These are phyloP conservation scores for Diceros bicornis DNA, from an alignment of 2,797 vertebrate genomes.

Conservation along the genomic window DNA sequence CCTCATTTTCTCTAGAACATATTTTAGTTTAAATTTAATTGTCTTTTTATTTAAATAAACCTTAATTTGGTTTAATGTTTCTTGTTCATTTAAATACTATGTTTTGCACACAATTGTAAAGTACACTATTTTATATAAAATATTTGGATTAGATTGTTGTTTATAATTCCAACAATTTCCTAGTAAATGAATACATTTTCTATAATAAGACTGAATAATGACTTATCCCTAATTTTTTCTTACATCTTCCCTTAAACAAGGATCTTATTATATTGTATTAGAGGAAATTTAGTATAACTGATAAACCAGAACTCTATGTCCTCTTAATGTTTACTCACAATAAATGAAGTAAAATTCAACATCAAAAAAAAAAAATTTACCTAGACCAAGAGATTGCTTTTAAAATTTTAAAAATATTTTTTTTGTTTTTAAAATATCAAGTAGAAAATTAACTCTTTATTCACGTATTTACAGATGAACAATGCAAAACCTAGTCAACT, in stretches of 20 bases:
- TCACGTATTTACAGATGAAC: background rate
- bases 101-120: constrained; percentile 82
- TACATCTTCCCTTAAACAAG: constrained; percentile 75
- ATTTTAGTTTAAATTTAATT: constrained; percentile 82
- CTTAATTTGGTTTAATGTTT: constrained; percentile 82
- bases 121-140: constrained; percentile 75
- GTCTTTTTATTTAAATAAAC: constrained; percentile 82
- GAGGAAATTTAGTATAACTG: constrained; percentile 73
- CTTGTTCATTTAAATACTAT: constrained; percentile 80
- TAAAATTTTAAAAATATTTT: background rate
- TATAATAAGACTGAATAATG: constrained; percentile 72
- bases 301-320: constrained; percentile 59
- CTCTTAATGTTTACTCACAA: background rate
- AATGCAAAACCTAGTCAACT: background rate
- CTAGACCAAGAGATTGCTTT: background rate
- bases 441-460: background rate
- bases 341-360: background rate
- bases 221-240: constrained; percentile 77
- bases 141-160: constrained; percentile 71
- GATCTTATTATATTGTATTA: constrained; percentile 63
- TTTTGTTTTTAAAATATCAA: background rate
- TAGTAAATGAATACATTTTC: constrained; percentile 81
- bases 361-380: background rate
- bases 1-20: constrained; percentile 66
- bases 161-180: constrained; percentile 80